phyloP scores from a whole-genome alignment of 2,888 invertebrate species.

The Drosophila macrospina region DNA sequence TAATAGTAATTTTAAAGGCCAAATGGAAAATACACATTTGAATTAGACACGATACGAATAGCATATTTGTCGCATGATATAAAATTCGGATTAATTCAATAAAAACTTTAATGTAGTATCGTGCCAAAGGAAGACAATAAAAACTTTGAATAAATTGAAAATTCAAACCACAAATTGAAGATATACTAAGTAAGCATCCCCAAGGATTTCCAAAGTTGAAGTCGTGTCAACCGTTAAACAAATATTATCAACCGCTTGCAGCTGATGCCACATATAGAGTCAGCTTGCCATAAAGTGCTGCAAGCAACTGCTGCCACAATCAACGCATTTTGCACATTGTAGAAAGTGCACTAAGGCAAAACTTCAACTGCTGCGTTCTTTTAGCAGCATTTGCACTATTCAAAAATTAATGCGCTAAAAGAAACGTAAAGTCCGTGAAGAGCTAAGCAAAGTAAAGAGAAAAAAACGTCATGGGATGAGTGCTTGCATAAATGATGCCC shows the following conservation, averaged over 20 bases:
- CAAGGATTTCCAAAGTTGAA: not conserved
- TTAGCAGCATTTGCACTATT: constrained; percentile 61
- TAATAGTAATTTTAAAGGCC: too few relatives aligned
- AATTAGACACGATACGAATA: too few relatives aligned
- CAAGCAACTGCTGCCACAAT: constrained; percentile 25
- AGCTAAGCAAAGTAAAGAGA: constrained; percentile 37
- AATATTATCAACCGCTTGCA: constrained; percentile 15
- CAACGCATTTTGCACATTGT: constrained; percentile 36
- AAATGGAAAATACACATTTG: too few relatives aligned
- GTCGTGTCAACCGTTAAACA: constrained; percentile 3
- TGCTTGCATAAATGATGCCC: constrained; percentile 61
- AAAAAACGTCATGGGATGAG: constrained; percentile 41
- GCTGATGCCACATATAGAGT: constrained; percentile 6
- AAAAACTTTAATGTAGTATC: too few relatives aligned
- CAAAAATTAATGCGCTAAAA: constrained; percentile 68
- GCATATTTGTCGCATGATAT: too few relatives aligned
- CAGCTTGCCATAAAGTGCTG: constrained; percentile 18
- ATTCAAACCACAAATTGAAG: too few relatives aligned
- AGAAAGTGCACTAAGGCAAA: constrained; percentile 28
- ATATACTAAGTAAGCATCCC: not conserved
- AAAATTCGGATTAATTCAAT: too few relatives aligned
- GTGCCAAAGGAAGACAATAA: too few relatives aligned
- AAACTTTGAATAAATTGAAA: too few relatives aligned
- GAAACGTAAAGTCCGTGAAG: constrained; percentile 30
- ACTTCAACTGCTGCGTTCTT: constrained; percentile 33